phyloP scores from a whole-genome alignment of 2,888 invertebrate species.

The Acrocyrtus sp. region DNA sequence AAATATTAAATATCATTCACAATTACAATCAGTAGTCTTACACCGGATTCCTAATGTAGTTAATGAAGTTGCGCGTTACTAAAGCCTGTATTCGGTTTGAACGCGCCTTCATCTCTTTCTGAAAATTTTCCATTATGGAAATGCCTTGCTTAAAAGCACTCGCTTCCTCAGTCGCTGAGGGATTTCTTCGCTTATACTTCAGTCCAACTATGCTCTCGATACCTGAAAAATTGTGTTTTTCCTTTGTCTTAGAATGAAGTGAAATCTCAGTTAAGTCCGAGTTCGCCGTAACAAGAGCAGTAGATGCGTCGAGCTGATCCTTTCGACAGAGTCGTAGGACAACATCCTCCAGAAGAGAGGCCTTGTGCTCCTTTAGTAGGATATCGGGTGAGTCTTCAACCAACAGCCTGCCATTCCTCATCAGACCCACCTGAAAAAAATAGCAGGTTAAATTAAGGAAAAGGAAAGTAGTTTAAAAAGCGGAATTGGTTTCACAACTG shows the following conservation, averaged over 20 bases:
- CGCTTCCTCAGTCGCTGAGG: constrained; percentile 1
- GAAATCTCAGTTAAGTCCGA: not conserved
- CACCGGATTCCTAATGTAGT: constrained; percentile 46
- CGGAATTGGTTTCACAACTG: too few species aligned
- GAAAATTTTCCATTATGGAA: constrained; percentile 33
- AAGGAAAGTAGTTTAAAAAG: not conserved
- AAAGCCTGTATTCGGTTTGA: constrained; percentile 33
- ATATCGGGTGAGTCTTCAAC: constrained; percentile 91
- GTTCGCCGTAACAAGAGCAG: constrained; percentile 9
- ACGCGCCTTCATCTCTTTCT: constrained; percentile 33
- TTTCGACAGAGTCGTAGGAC: constrained; percentile 79
- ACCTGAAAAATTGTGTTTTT: constrained; percentile 24
- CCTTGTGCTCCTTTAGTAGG: constrained; percentile 79
- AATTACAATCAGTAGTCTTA: constrained; percentile 14
- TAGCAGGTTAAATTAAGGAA: not conserved
- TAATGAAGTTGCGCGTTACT: constrained; percentile 40
- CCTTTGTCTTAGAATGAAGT: not conserved
- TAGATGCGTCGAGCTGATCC: constrained; percentile 37
- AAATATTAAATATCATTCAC: not conserved
- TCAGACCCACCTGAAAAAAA: constrained; percentile 83
- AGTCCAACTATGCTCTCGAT: constrained; percentile 35
- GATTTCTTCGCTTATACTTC: constrained; percentile 32
- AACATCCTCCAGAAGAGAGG: constrained; percentile 88
- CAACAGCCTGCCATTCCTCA: constrained; percentile 88
- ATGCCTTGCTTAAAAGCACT: constrained; percentile 18